Base-by-base conservation (phyloP, 2,888 invertebrate species). In the Synergus umbraculus region DNA sequence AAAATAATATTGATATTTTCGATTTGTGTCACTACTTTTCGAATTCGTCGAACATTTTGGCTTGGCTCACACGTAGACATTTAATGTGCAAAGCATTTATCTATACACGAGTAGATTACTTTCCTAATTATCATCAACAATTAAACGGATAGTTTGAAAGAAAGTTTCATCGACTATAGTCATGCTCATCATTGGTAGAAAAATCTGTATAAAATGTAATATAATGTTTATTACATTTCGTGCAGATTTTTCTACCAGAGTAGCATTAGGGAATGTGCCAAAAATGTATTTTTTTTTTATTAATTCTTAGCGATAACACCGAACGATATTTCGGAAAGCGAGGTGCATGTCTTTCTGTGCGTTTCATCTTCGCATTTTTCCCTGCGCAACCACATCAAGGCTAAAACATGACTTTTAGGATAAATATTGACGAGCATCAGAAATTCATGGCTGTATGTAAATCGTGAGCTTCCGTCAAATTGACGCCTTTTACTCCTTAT, bases 121-220 rank as follows among this genome's bases (percentile, higher is more conserved):
- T 49, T n/a, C n/a, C 73, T 73, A 73, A 54, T 73, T 73, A 73
- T 73, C n/a, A 41, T 66, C 49, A 69, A 69, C 69, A 69, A 46
- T 22, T 46, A 29, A 69, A 69, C 46, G 37, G 29, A 54, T 54
- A 73, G 49, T 54, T 66, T 43, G 43, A 43, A 65, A 85, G 85
- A 87, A 86, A 84, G 85, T 83, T 82, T 81, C 83, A 78, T 77
- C 73, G 81, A 83, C 85, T 83, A 84, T 84, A 84, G 79, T 58
- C 76, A 81, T 78, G 81, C 82, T 22, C 37, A 22, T 37, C 37
- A 37, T 4, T 37, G 5, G 4, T 37, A 37, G 5, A 37, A 37
- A 37, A 37, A 37, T 37, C 37, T 37, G 37, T 37, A 37, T 37
- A 4, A 37, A 5, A 37, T 37, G 37, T 37, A 37, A 37, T 37